Evolutionary conservation across 2,113 vertebrate genomes (phyloP).

Genomic region (Scalopus aquaticus): DNA sequence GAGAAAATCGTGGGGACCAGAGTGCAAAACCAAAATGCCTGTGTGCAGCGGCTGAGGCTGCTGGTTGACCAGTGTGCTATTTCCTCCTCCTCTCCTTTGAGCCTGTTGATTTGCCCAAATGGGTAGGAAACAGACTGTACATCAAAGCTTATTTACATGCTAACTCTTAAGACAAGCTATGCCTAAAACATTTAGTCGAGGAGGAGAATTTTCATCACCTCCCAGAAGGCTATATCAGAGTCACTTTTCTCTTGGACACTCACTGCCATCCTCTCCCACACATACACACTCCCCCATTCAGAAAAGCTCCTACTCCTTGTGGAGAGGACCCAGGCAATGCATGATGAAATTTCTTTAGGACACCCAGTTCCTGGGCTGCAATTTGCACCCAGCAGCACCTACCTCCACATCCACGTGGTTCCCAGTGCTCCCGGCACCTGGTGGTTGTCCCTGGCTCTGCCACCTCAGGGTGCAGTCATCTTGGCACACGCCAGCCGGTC

Average conservation of each 20-base stretch:
- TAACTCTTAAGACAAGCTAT: background rate
- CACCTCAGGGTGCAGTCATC: background rate
- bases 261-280: too few species aligned
- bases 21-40: fast-evolving
- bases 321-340: background rate
- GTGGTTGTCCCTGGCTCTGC: background rate
- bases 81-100: background rate
- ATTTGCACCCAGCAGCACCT: background rate
- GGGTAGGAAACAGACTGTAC: background rate
- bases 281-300: background rate
- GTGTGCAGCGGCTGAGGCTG: background rate
- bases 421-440: fast-evolving
- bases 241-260: background rate
- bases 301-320: background rate
- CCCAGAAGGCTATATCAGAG: background rate
- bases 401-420: background rate
- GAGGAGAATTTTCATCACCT: background rate
- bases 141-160: background rate
- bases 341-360: background rate
- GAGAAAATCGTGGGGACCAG: background rate
- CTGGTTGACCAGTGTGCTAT: fast-evolving
- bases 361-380: background rate
- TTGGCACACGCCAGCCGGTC: background rate
- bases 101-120: background rate
- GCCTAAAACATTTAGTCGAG: background rate